Evolutionary conservation across 2,797 vertebrate species (phyloP).

Genomic region (Sparidentex hasta): DNA sequence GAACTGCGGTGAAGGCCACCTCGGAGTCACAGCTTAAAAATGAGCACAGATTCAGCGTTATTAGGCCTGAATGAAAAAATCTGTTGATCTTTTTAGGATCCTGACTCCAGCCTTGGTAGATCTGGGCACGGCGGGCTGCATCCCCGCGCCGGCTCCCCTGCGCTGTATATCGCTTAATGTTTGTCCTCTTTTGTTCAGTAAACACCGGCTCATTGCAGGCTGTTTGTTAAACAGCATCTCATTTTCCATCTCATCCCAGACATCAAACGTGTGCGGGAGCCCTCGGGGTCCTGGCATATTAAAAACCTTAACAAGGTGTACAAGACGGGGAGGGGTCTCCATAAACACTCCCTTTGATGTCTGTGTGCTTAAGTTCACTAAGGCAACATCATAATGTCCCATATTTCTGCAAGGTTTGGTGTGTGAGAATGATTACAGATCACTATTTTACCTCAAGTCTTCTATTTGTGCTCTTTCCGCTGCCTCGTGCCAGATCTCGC

Average conservation of each 20-base stretch:
- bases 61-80: conserved; percentile 20
- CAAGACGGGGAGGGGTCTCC: conserved; percentile 61
- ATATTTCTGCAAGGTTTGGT: conserved; percentile 45
- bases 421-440: conserved; percentile 60
- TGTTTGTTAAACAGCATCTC: conserved; percentile 73
- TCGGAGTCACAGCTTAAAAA: conserved; percentile 11
- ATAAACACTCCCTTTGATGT: conserved; percentile 72
- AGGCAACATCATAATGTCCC: conserved; percentile 43
- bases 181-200: conserved; percentile 64
- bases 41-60: not conserved
- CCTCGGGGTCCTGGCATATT: conserved; percentile 52
- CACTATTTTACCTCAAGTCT: conserved; percentile 25
- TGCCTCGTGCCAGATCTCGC: conserved; percentile 1
- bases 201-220: conserved; percentile 64
- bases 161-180: conserved; percentile 21
- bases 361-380: conserved; percentile 59
- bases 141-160: conserved; percentile 22
- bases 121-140: not conserved
- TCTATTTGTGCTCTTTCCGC: conserved; percentile 9
- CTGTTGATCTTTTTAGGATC: conserved; percentile 14
- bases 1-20: not conserved
- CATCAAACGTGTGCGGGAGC: conserved; percentile 71
- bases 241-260: conserved; percentile 72
- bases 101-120: not conserved
- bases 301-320: conserved; percentile 73